Percentiles rank a stretch among this genome's conserved stretches.
Conservation (phyloP, 2,113 vertebrate species). For the Cyphomyrus plagiostoma region DNA sequence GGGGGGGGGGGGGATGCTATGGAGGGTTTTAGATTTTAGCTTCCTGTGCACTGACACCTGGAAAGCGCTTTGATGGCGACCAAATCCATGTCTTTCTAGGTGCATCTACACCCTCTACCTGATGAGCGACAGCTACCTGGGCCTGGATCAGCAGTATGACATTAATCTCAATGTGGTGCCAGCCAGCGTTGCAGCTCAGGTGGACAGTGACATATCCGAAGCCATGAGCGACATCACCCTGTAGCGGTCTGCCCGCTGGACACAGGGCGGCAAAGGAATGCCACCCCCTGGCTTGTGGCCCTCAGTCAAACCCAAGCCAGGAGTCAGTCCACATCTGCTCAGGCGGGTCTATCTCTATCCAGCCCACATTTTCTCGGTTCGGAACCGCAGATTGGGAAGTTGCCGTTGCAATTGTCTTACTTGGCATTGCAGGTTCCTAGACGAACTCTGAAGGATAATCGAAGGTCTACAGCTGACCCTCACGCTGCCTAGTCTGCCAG, state of each 20-base stretch:
- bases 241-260: slow-evolving; percentile 33
- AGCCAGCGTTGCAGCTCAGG: slow-evolving; percentile 58
- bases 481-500: neutral
- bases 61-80: neutral
- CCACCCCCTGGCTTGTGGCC: no score
- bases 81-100: slow-evolving; percentile 51
- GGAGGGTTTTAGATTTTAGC: neutral
- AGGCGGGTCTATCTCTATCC: slow-evolving; percentile 24
- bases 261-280: neutral
- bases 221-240: slow-evolving; percentile 37
- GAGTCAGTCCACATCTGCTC: slow-evolving; percentile 48
- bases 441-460: neutral
- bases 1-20: neutral
- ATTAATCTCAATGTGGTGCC: slow-evolving; percentile 74
- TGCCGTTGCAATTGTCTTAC: slow-evolving; percentile 29
- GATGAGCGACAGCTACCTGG: slow-evolving; percentile 96
- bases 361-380: slow-evolving; percentile 10
- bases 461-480: neutral
- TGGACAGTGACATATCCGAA: slow-evolving; percentile 60
- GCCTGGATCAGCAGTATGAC: slow-evolving; percentile 96
- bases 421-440: neutral
- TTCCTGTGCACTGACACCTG: neutral
- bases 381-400: neutral
- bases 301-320: neutral
- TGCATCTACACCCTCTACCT: slow-evolving; percentile 93